A percentile compares a stretch with the other conserved stretches of the same genome.
Conservation (phyloP, 2,888 invertebrate genomes). For the Choristoneura rosaceana region DNA sequence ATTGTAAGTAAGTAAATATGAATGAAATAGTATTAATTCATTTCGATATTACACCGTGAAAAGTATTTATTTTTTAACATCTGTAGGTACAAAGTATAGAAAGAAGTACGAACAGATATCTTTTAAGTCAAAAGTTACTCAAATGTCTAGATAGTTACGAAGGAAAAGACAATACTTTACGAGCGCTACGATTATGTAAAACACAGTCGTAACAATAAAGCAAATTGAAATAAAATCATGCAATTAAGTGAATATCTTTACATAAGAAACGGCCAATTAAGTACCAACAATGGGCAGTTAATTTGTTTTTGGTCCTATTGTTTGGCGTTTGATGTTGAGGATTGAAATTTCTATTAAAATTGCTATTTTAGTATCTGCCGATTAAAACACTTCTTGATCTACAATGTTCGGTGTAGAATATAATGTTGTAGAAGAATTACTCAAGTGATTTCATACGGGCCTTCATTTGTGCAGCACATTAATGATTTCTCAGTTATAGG, state of each 20-base stretch:
- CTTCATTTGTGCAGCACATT: too few species aligned
- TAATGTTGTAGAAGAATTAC: not conserved
- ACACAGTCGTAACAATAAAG: constrained; percentile 41
- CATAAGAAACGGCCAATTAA: constrained; percentile 40
- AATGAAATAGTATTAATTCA: too few species aligned
- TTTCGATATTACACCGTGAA: too few species aligned
- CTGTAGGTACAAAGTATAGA: not conserved
- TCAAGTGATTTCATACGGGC: too few species aligned
- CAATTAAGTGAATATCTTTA: constrained; percentile 43
- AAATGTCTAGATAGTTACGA: constrained; percentile 24
- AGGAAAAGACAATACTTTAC: constrained; percentile 38
- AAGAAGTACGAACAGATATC: too few species aligned
- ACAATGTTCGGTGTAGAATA: not conserved
- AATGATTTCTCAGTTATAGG: too few species aligned
- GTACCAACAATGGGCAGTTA: constrained; percentile 27
- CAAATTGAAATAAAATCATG: constrained; percentile 45
- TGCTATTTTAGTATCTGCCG: not conserved
- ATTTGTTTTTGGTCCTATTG: constrained; percentile 26
- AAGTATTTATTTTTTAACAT: not conserved
- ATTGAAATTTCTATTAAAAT: constrained; percentile 3
- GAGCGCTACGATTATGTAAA: constrained; percentile 17
- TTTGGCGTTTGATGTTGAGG: constrained; percentile 15
- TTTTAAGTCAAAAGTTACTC: not conserved
- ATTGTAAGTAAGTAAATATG: too few species aligned
- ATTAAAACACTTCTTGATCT: constrained; percentile 2